Conservation (phyloP, 2,888 invertebrate genomes). For the Xylota segnis region DNA sequence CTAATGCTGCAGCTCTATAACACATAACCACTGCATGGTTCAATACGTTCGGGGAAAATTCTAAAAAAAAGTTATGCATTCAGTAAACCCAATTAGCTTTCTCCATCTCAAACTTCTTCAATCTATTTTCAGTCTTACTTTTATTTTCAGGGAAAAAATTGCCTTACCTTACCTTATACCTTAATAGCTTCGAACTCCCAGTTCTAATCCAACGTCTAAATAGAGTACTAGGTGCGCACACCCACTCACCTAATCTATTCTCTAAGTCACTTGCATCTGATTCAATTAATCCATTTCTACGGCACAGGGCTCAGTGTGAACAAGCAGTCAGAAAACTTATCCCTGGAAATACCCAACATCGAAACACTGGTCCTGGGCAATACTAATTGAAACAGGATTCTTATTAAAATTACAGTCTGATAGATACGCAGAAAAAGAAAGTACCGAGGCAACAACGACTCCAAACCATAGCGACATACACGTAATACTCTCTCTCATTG, state of each 20-base stretch:
- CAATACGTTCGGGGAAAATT: no score
- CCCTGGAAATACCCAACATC: constrained; percentile 29
- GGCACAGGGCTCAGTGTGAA: constrained; percentile 50
- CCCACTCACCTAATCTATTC: constrained; percentile 35
- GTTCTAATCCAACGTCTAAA: constrained; percentile 20
- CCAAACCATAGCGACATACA: constrained; percentile 15
- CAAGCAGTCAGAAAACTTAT: constrained; percentile 41
- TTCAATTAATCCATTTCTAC: constrained; percentile 61
- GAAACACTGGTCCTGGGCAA: constrained; percentile 34
- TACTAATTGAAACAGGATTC: constrained; percentile 67
- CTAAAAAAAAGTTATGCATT: no score
- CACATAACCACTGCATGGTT: no score
- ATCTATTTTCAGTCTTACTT: no score
- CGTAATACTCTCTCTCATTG: constrained; percentile 39
- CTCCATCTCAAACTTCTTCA: no score
- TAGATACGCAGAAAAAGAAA: constrained; percentile 55
- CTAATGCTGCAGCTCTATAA: no score
- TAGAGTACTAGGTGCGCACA: constrained; percentile 11
- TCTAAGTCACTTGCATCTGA: constrained; percentile 51
- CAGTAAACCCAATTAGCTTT: no score
- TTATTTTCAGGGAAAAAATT: neutral
- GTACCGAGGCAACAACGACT: constrained; percentile 47
- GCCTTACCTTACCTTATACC: neutral
- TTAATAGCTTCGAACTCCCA: neutral
- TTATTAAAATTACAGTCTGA: constrained; percentile 70